These are phyloP conservation scores for Zaprionus africanus DNA, from an alignment of 1,140 invertebrate genomes.

Conservation along the genomic window DNA sequence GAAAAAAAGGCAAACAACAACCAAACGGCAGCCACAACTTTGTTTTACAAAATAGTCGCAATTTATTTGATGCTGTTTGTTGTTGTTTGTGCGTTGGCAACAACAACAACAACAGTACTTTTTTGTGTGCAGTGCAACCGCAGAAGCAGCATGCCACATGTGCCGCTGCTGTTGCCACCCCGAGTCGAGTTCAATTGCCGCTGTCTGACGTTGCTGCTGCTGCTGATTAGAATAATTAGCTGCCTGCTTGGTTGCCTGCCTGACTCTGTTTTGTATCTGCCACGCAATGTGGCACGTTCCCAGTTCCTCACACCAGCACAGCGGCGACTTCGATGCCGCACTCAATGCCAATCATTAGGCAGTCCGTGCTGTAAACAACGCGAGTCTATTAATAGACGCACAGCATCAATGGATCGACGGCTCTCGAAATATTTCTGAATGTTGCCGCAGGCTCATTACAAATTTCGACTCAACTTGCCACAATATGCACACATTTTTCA, in stretches of 20 bases:
- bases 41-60: slow-evolving; percentile 68
- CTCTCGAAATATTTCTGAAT: slow-evolving; percentile 49
- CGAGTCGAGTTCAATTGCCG: slow-evolving; percentile 66
- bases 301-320: slow-evolving; percentile 19
- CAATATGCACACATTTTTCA: slow-evolving; percentile 12
- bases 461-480: slow-evolving; percentile 11
- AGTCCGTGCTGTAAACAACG: slow-evolving; percentile 41
- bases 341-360: slow-evolving; percentile 60
- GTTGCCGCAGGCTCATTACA: slow-evolving; percentile 26
- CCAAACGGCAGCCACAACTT: slow-evolving; percentile 57
- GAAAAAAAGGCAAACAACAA: not conserved
- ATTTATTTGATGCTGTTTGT: slow-evolving; percentile 60
- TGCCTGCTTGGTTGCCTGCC: slow-evolving; percentile 46
- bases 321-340: slow-evolving; percentile 8
- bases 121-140: slow-evolving; percentile 32
- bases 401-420: not conserved
- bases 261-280: slow-evolving; percentile 49
- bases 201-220: slow-evolving; percentile 14
- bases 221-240: slow-evolving; percentile 72
- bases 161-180: slow-evolving; percentile 33
- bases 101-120: slow-evolving; percentile 12
- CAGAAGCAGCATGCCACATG: slow-evolving; percentile 18
- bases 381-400: slow-evolving; percentile 63
- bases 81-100: slow-evolving; percentile 45
- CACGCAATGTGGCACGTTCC: slow-evolving; percentile 61